A percentile compares a stretch with the other conserved stretches of the same genome.
These are phyloP conservation scores for Keiferia lycopersicella DNA, from an alignment of 2,888 invertebrate species.

Conservation along the genomic window DNA sequence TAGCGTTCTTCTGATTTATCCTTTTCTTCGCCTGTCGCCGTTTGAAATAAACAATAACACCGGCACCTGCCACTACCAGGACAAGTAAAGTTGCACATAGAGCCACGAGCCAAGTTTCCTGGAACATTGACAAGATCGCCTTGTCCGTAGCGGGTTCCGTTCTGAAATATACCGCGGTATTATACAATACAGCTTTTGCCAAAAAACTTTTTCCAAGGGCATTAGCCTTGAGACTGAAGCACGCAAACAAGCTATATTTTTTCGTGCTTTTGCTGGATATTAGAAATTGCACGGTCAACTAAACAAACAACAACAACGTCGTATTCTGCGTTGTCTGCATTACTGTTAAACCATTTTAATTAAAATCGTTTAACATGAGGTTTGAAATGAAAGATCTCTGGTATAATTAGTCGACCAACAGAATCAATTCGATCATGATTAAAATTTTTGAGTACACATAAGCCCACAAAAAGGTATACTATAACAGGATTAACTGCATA, in stretches of 20 bases:
- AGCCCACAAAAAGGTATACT: too few species aligned
- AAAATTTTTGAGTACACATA: too few species aligned
- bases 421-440: too few species aligned
- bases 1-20: slow-evolving; percentile 66
- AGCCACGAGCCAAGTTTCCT: slow-evolving; percentile 75
- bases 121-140: slow-evolving; percentile 73
- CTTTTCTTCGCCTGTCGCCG: slow-evolving; percentile 67
- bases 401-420: too few species aligned
- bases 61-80: slow-evolving; percentile 64
- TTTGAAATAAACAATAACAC: slow-evolving; percentile 65
- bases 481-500: too few species aligned
- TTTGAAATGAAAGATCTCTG: too few species aligned
- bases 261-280: not conserved
- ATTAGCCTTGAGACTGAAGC: not conserved
- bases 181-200: not conserved
- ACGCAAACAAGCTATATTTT: slow-evolving; percentile 1
- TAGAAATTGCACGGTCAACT: not conserved
- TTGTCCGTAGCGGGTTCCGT: slow-evolving; percentile 76
- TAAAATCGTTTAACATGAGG: too few species aligned
- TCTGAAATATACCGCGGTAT: slow-evolving; percentile 57
- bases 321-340: too few species aligned
- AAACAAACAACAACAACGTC: not conserved
- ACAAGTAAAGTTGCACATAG: slow-evolving; percentile 68
- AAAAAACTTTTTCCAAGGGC: slow-evolving; percentile 18
- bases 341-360: too few species aligned